phyloP scores from a whole-genome alignment of 1,140 invertebrate species.

The Zaprionus kolodkinae region DNA sequence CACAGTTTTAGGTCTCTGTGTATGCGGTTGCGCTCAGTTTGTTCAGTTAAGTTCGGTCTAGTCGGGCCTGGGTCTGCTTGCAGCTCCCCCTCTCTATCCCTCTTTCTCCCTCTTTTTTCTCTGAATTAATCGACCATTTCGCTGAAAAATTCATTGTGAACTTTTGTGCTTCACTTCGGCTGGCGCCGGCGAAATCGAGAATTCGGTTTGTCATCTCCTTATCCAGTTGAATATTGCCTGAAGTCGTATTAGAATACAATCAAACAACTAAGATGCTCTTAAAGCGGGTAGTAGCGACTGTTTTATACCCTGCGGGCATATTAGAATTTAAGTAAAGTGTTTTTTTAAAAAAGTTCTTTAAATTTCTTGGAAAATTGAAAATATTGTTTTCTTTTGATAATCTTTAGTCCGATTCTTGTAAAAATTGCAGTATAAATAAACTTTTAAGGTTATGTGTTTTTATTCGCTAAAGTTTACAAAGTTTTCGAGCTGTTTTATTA shows the following conservation, averaged over 20 bases:
- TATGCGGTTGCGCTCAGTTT: conserved; percentile 15
- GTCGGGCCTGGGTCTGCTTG: neutral
- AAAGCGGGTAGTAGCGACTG: neutral
- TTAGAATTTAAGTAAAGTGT: neutral
- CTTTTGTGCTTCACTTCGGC: conserved; percentile 16
- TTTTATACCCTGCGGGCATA: neutral
- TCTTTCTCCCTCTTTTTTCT: neutral
- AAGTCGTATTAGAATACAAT: conserved; percentile 8
- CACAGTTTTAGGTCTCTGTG: neutral
- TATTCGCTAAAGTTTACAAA: too few relatives aligned
- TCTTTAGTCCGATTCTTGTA: too few relatives aligned
- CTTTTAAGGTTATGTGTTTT: too few relatives aligned
- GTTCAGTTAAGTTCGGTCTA: conserved; percentile 13
- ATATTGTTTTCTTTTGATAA: too few relatives aligned
- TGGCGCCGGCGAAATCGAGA: neutral
- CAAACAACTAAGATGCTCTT: neutral
- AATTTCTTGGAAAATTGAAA: too few relatives aligned
- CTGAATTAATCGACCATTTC: conserved; percentile 28
- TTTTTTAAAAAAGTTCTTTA: too few relatives aligned
- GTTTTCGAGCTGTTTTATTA: too few relatives aligned
- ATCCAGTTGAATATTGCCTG: neutral
- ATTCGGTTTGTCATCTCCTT: conserved; percentile 3
- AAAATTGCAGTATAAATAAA: too few relatives aligned
- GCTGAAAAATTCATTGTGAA: conserved; percentile 18
- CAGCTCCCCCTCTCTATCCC: neutral